Percentiles rank a stretch among this genome's conserved stretches.
Evolutionary conservation across 1,140 invertebrate species (phyloP).

Genomic region (Nixonia krombeini): DNA sequence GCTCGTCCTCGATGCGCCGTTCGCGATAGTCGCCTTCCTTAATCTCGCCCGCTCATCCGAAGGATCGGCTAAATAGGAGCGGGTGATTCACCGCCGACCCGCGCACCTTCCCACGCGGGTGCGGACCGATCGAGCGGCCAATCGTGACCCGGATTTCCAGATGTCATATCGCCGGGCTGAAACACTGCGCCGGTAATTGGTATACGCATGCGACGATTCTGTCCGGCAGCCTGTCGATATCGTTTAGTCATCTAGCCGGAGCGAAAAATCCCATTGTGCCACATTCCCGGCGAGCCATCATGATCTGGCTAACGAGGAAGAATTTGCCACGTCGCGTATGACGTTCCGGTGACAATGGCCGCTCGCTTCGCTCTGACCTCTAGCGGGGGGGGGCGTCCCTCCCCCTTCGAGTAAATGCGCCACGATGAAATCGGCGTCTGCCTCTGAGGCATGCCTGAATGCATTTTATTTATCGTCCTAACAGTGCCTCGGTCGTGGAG

Average conservation of each 20-base stretch:
- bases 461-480: slow-evolving; percentile 58
- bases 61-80: slow-evolving; percentile 18
- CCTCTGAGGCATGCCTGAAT: slow-evolving; percentile 27
- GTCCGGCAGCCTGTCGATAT: no score
- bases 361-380: neutral
- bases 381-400: no score
- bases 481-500: slow-evolving; percentile 50
- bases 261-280: neutral
- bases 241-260: no score
- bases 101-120: slow-evolving; percentile 39
- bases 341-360: slow-evolving; percentile 17
- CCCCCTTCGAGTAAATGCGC: slow-evolving; percentile 1
- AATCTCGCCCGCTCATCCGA: slow-evolving; percentile 20
- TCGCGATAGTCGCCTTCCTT: slow-evolving; percentile 18
- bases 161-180: slow-evolving; percentile 38
- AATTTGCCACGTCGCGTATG: slow-evolving; percentile 5
- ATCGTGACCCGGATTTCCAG: slow-evolving; percentile 42
- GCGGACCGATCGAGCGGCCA: slow-evolving; percentile 11
- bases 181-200: slow-evolving; percentile 6
- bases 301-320: slow-evolving; percentile 31
- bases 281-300: slow-evolving; percentile 7
- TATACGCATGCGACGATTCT: no score
- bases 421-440: slow-evolving; percentile 42
- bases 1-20: neutral
- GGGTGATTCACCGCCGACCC: slow-evolving; percentile 29